phyloP scores from a whole-genome alignment of 2,113 vertebrate genomes.

The Sula dactylatra region DNA sequence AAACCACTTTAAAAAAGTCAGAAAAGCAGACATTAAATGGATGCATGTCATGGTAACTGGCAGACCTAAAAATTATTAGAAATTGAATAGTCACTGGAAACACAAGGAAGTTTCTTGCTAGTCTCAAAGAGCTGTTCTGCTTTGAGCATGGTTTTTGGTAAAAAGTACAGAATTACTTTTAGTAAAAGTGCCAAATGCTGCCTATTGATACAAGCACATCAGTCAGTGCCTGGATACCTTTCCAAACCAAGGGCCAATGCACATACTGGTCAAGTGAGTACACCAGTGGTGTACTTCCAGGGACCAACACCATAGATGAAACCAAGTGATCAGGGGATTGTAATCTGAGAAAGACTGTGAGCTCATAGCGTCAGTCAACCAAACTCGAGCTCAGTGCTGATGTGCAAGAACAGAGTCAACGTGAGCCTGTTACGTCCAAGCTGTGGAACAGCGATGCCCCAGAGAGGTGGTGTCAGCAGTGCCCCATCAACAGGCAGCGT shows the following conservation, averaged over 20 bases:
- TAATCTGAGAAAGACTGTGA: background rate
- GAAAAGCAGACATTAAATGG: background rate
- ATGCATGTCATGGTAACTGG: background rate
- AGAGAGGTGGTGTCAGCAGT: background rate
- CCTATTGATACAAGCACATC: background rate
- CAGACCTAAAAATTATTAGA: background rate
- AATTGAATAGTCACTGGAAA: background rate
- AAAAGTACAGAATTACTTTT: background rate
- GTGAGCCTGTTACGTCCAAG: rapidly evolving
- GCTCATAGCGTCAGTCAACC: rapidly evolving
- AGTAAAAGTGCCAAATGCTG: background rate
- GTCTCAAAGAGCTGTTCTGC: background rate
- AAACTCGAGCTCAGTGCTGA: rapidly evolving
- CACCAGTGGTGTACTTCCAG: background rate
- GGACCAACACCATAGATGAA: background rate
- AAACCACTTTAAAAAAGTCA: background rate
- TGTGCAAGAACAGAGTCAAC: background rate
- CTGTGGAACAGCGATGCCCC: background rate
- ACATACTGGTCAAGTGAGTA: background rate
- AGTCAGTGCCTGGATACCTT: background rate
- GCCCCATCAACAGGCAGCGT: background rate
- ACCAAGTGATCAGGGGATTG: rapidly evolving
- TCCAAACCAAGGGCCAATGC: background rate
- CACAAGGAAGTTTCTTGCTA: background rate
- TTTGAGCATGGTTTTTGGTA: background rate